Conservation (phyloP, 1,140 invertebrate species). For the Drosophila burlai region DNA sequence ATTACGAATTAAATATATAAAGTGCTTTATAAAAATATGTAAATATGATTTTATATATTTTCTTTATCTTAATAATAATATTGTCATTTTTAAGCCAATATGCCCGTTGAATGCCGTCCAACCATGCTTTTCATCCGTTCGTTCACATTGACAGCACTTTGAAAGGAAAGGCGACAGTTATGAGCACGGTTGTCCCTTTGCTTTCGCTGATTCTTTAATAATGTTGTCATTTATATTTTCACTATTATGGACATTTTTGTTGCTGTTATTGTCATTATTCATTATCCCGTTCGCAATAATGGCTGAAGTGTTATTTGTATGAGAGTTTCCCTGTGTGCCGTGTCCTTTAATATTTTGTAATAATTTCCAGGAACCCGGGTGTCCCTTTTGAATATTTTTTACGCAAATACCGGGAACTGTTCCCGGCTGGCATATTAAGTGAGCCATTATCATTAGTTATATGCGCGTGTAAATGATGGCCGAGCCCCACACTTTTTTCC, state of each 20-base stretch:
- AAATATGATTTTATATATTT: no score
- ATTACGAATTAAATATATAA: no score
- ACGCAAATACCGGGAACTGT: conserved; percentile 46
- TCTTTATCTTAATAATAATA: neutral
- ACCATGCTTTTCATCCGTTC: conserved; percentile 22
- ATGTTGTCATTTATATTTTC: conserved; percentile 72
- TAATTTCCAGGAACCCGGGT: conserved; percentile 19
- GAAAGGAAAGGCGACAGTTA: conserved; percentile 52
- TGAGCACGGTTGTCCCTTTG: conserved; percentile 32
- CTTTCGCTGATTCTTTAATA: conserved; percentile 61
- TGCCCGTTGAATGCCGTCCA: neutral
- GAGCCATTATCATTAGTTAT: conserved; percentile 74
- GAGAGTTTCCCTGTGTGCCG: conserved; percentile 13
- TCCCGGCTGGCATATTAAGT: conserved; percentile 60
- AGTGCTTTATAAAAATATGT: no score
- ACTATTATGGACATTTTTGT: conserved; percentile 44
- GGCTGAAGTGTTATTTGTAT: conserved; percentile 41
- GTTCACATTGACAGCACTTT: conserved; percentile 61
- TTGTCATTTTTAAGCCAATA: no score
- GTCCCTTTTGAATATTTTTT: conserved; percentile 39
- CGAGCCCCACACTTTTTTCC: conserved; percentile 24
- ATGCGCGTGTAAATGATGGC: conserved; percentile 36
- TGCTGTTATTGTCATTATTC: conserved; percentile 63
- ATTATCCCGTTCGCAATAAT: conserved; percentile 56
- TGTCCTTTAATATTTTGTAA: conserved; percentile 48